Conservation (phyloP, 2,797 vertebrate species). For the Borostomias antarcticus region DNA sequence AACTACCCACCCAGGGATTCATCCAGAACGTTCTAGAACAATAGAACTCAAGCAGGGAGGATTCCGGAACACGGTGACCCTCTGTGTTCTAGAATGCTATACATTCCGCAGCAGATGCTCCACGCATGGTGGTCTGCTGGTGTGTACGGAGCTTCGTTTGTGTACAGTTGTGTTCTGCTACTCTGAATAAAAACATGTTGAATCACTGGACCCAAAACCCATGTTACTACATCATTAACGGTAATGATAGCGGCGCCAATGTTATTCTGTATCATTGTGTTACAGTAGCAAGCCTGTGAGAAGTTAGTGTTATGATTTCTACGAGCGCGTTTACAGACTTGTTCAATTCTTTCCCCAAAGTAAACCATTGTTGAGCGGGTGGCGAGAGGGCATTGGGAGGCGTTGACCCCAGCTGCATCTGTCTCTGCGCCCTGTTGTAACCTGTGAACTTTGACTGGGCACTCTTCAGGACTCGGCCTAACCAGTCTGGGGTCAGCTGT, state of each 20-base stretch:
- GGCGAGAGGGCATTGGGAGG: not conserved
- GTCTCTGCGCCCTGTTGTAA: slow-evolving; percentile 3
- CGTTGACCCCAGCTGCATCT: not conserved
- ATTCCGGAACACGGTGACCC: slow-evolving; percentile 34
- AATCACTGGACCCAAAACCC: not conserved
- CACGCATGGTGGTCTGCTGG: not conserved
- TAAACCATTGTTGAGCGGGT: too few relatives aligned
- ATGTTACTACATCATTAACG: not conserved
- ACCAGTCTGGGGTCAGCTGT: not conserved
- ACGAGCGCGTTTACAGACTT: too few relatives aligned
- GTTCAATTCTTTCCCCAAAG: too few relatives aligned
- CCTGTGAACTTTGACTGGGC: not conserved
- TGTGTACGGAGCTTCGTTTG: not conserved
- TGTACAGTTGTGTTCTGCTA: not conserved
- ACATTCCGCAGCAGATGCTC: not conserved
- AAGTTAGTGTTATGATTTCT: too few relatives aligned
- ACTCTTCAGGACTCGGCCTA: not conserved
- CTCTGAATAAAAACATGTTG: not conserved
- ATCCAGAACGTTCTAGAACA: slow-evolving; percentile 53
- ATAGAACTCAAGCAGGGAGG: slow-evolving; percentile 31
- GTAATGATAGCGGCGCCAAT: not conserved
- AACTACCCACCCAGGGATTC: slow-evolving; percentile 41
- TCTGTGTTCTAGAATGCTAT: slow-evolving; percentile 16
- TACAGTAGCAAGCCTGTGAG: not conserved
- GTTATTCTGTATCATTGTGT: not conserved